These are phyloP conservation scores for Sphaeramia orbicularis DNA, from an alignment of 2,797 vertebrate species.

Conservation along the genomic window DNA sequence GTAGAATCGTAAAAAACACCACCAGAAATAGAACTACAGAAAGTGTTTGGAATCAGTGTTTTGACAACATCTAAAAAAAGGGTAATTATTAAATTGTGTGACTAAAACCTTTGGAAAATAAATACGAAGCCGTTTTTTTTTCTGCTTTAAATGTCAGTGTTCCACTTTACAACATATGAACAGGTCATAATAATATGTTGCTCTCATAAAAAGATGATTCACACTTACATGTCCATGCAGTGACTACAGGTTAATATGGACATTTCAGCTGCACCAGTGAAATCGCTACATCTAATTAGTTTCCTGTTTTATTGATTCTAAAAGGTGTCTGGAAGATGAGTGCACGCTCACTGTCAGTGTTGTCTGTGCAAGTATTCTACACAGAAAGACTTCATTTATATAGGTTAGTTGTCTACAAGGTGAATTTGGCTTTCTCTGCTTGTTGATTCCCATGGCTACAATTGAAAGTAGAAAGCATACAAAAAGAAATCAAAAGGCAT, in stretches of 20 bases:
- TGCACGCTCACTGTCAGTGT: not conserved
- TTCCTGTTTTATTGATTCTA: conserved; percentile 23
- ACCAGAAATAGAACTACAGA: not conserved
- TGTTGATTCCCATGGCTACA: conserved; percentile 6
- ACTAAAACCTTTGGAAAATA: conserved; percentile 11
- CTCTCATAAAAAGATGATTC: conserved; percentile 1
- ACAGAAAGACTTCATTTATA: not conserved
- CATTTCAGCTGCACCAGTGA: conserved; percentile 24
- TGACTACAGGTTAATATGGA: conserved; percentile 15
- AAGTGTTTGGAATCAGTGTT: conserved; percentile 5
- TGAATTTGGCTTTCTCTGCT: conserved; percentile 8
- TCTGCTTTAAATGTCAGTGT: conserved; percentile 13
- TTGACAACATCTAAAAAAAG: conserved; percentile 20
- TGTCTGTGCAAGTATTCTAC: not conserved
- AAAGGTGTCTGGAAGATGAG: conserved; percentile 24
- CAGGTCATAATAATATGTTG: not conserved
- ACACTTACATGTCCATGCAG: conserved; percentile 10
- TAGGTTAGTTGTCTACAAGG: conserved; percentile 13
- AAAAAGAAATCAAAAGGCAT: conserved; percentile 21
- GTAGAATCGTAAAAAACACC: not conserved
- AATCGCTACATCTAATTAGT: conserved; percentile 14
- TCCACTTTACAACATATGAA: not conserved
- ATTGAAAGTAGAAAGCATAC: conserved; percentile 22
- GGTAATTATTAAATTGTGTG: conserved; percentile 1
- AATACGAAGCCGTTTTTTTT: not conserved